Base-by-base conservation (phyloP, 2,113 vertebrate genomes). In the Lepidothrix coronata region DNA sequence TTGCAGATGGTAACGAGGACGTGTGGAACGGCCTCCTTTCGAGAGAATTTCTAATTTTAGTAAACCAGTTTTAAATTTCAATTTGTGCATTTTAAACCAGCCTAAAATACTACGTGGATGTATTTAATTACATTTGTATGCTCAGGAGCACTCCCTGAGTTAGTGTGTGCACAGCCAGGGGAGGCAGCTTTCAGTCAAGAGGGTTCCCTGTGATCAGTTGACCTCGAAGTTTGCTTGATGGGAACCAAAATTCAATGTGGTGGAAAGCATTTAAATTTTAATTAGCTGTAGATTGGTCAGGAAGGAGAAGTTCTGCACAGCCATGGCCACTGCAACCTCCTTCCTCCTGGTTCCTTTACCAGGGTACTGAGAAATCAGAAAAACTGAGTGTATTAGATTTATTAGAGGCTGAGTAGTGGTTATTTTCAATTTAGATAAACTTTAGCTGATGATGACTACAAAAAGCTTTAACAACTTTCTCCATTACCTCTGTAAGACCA, bases 321-420 rank as follows among this genome's bases (percentile, higher is more conserved):
- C 63, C 48, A 3, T 3, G n/a, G 41, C 33, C 58, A 35, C 66
- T 33, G 51, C 65, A 81, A 61, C 35, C 51, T 57, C 72, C 49
- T 52, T 25, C 8, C 39, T 35, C 16, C 24, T 1, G 1, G 5
- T 14, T 51, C 8, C 0, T 51, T 37, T 22, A 2, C 5, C 30
- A 44, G 28, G 54, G 30, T 20, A 12, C 31, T 39, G 28, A 52
- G 62, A 63, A 71, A 41, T 16, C 23, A 22, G 43, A n/a, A 48
- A 62, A 61, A 22, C 9, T 16, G 81, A 37, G 48, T n/a, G 55
- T 44, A 48, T 87, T 2, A n/a, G 37, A 23, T 54, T 43, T 57
- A 8, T 8, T 44, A 18, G 35, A 28, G 66, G 30, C 65, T 48
- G 22, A 15, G 57, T 51, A 48, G 20, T 9, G 51, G 27, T 74